Evolutionary conservation across 23 tunicate species (phyloP).

Genomic region (Styela clava): DNA sequence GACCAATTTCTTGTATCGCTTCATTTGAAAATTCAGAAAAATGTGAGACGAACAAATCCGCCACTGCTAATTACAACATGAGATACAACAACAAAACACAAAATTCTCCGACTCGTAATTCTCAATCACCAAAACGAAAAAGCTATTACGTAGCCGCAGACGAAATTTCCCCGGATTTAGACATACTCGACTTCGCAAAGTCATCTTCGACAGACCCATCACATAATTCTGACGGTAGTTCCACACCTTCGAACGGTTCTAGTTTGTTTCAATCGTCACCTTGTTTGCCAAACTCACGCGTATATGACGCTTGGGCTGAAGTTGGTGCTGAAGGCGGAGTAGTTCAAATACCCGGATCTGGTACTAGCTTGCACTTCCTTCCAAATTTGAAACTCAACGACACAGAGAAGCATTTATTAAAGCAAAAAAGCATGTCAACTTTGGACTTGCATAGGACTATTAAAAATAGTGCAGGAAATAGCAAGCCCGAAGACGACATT

Average conservation of each 20-base stretch:
- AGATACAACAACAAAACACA: not conserved
- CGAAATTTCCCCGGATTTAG: constrained; percentile 18
- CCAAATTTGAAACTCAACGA: not conserved
- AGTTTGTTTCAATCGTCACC: not conserved
- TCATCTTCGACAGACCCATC: not conserved
- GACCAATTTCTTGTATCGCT: not conserved
- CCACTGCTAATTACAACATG: not conserved
- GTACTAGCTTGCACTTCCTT: constrained; percentile 54
- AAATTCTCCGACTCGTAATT: not conserved
- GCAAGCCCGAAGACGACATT: not conserved
- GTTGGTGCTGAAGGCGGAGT: constrained; percentile 59
- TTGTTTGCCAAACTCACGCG: not conserved
- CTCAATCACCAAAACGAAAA: not conserved
- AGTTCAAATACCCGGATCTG: constrained; percentile 49
- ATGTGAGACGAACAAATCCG: not conserved
- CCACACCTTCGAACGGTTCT: not conserved
- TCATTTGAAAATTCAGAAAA: not conserved
- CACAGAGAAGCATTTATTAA: not conserved
- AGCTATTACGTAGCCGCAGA: constrained; percentile 26
- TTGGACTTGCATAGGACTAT: not conserved
- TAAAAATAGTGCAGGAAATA: no score
- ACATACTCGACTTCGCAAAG: not conserved
- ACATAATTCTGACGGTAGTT: not conserved
- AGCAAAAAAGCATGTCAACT: constrained; percentile 5
- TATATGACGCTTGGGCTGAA: constrained; percentile 48